Conservation (phyloP, 1,140 invertebrate genomes). For the silkworm (Bombyx mori) region ASM3026992v2 NC_085121.1:9905501-9906000, state of each 20-base stretch:
- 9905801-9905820: conserved; percentile 3
- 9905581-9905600: neutral
- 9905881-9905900: conserved; percentile 9
- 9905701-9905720: no score
- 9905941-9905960: conserved; percentile 39
- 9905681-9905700: no score
- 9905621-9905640: no score
- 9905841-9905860: conserved; percentile 1
- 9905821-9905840: conserved; percentile 5
- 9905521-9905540: neutral
- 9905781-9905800: no score
- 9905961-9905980: conserved; percentile 26
- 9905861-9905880: neutral
- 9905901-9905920: conserved; percentile 37
- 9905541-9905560: conserved; percentile 4
- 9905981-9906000: conserved; percentile 19
- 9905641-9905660: no score
- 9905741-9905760: no score
- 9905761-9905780: no score
- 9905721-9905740: no score
- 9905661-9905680: no score
- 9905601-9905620: no score
- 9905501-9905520: neutral
- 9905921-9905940: conserved; percentile 19
- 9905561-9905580: conserved; percentile 1